Evolutionary conservation across 2,888 invertebrate genomes (phyloP).

Genomic region (Coleophora flavipennella): DNA sequence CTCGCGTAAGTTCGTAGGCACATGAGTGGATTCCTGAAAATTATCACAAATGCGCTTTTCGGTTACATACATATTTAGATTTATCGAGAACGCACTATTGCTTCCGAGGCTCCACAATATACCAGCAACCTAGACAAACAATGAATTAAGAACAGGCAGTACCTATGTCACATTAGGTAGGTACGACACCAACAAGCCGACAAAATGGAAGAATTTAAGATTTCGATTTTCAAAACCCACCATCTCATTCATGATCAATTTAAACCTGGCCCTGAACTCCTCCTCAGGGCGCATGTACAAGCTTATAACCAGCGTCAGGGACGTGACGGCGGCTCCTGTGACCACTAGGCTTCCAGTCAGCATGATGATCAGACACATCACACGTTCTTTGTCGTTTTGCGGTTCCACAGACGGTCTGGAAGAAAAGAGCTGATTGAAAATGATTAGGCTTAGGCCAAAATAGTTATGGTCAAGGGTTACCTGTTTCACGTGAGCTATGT

Average conservation of each 20-base stretch:
- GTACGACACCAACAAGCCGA: too few relatives aligned
- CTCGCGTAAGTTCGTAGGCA: constrained; percentile 32
- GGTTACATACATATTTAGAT: too few relatives aligned
- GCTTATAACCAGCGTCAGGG: constrained; percentile 45
- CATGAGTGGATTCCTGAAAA: constrained; percentile 19
- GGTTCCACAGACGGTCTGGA: constrained; percentile 33
- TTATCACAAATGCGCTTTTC: too few relatives aligned
- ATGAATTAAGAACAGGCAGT: too few relatives aligned
- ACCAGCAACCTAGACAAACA: too few relatives aligned
- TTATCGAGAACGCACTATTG: too few relatives aligned
- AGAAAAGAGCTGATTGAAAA: constrained; percentile 30
- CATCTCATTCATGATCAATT: constrained; percentile 53
- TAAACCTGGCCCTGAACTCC: constrained; percentile 41
- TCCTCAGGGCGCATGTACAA: constrained; percentile 51
- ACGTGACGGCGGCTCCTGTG: constrained; percentile 45
- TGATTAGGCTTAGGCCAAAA: too few relatives aligned
- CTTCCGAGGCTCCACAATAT: too few relatives aligned
- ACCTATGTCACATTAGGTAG: too few relatives aligned
- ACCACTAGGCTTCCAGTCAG: constrained; percentile 42
- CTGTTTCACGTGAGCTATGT: too few relatives aligned
- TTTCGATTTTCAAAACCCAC: constrained; percentile 17
- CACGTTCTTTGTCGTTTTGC: constrained; percentile 35
- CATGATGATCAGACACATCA: constrained; percentile 36
- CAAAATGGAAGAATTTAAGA: too few relatives aligned
- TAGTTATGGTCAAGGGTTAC: too few relatives aligned